Percentiles rank a stretch among this genome's conserved stretches.
Conservation (phyloP, 2,888 invertebrate genomes). For the Pollenia griseotomentosa region DNA sequence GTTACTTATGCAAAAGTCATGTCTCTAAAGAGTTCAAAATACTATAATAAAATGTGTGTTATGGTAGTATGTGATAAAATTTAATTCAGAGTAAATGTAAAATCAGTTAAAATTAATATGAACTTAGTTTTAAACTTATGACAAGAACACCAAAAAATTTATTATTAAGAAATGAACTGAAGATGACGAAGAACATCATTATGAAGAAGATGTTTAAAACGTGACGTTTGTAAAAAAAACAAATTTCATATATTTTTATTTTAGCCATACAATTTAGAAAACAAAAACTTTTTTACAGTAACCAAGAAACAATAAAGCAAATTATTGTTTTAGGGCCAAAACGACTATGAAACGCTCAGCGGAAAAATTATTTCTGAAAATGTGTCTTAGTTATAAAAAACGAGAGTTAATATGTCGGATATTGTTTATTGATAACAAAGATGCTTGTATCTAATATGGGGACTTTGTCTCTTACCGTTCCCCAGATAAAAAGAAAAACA, state of each 20-base stretch:
- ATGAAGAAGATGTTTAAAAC: slow-evolving; percentile 51
- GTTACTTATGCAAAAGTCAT: too few relatives aligned
- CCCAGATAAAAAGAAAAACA: too few relatives aligned
- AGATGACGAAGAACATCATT: neutral
- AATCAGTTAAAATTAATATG: slow-evolving; percentile 30
- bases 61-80: too few relatives aligned
- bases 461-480: too few relatives aligned
- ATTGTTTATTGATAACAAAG: too few relatives aligned
- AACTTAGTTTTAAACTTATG: slow-evolving; percentile 40
- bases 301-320: neutral
- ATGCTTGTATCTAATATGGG: too few relatives aligned
- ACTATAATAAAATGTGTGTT: too few relatives aligned
- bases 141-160: slow-evolving; percentile 23
- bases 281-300: slow-evolving; percentile 35
- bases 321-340: neutral
- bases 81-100: neutral
- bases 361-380: too few relatives aligned
- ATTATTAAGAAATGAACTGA: neutral
- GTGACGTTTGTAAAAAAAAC: slow-evolving; percentile 43
- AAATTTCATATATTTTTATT: slow-evolving; percentile 20
- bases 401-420: too few relatives aligned
- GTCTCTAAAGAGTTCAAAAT: too few relatives aligned
- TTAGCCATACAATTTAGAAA: slow-evolving; percentile 28
- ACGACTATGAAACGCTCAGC: neutral
- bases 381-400: too few relatives aligned